These are phyloP conservation scores for Bubo blakistoni DNA, from an alignment of 2,113 vertebrate species.

Conservation along the genomic window DNA sequence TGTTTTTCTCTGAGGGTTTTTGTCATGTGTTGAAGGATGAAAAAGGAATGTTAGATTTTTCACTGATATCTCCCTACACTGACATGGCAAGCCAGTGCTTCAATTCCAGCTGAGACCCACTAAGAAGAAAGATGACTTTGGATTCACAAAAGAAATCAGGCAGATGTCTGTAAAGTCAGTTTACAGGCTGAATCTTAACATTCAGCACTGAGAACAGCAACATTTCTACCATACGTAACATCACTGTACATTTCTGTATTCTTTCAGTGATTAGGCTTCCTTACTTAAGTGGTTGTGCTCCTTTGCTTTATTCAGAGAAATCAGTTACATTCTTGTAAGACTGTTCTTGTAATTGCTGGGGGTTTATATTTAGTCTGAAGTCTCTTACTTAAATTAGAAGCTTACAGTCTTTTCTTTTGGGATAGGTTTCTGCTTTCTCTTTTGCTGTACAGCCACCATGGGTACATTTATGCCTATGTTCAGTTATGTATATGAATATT, in stretches of 20 bases:
- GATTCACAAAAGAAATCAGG: background rate
- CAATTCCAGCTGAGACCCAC: background rate
- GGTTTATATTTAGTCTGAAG: background rate
- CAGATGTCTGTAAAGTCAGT: background rate
- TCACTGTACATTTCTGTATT: background rate
- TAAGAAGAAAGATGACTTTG: background rate
- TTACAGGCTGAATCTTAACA: background rate
- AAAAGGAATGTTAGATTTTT: background rate
- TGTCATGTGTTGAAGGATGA: background rate
- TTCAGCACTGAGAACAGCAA: constrained; percentile 28
- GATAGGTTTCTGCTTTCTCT: background rate
- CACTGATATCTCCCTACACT: background rate
- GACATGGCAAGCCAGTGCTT: background rate
- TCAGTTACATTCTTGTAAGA: background rate
- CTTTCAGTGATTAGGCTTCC: background rate
- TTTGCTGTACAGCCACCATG: background rate
- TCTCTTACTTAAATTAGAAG: background rate
- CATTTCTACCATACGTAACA: background rate
- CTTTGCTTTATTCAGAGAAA: background rate
- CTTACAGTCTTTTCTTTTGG: background rate
- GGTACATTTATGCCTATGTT: background rate
- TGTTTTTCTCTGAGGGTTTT: background rate
- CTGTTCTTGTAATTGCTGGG: background rate
- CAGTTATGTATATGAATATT: background rate
- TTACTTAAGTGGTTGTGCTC: background rate